Conservation (phyloP, 2,888 invertebrate species). For the Epinotia nisella region DNA sequence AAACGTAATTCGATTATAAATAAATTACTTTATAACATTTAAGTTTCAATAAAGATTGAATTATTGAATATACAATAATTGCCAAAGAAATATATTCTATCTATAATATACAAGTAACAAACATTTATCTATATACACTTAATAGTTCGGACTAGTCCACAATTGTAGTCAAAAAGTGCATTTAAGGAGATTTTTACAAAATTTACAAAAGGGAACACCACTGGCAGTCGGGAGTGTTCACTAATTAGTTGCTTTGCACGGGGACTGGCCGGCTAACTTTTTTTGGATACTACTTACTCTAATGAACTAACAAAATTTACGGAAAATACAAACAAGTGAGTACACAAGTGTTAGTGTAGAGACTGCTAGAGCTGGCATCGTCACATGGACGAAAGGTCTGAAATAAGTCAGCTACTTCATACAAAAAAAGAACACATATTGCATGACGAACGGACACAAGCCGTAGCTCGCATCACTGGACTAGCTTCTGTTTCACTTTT, state of each 20-base stretch:
- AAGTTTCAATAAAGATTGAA: slow-evolving; percentile 72
- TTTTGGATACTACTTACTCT: not conserved
- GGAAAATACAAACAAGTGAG: not conserved
- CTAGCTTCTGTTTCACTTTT: slow-evolving; percentile 9
- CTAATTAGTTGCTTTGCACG: slow-evolving; percentile 28
- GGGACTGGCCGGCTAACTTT: slow-evolving; percentile 17
- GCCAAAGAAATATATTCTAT: slow-evolving; percentile 83
- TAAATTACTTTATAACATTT: slow-evolving; percentile 74
- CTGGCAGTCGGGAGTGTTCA: slow-evolving; percentile 59
- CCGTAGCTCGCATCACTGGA: not conserved
- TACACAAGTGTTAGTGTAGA: not conserved
- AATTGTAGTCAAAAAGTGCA: slow-evolving; percentile 75
- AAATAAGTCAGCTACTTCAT: not conserved
- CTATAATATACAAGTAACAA: slow-evolving; percentile 85
- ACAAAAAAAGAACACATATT: not conserved
- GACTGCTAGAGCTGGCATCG: not conserved
- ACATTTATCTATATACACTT: slow-evolving; percentile 84
- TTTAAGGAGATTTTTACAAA: slow-evolving; percentile 69
- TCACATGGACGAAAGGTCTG: not conserved
- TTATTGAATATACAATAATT: slow-evolving; percentile 78
- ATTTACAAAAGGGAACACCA: slow-evolving; percentile 73
- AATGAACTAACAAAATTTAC: not conserved
- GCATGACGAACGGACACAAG: not conserved
- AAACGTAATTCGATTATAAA: slow-evolving; percentile 73
- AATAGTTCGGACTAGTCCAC: slow-evolving; percentile 83